Conservation (phyloP, 2,888 invertebrate species). For the Perizoma flavofasciatum region DNA sequence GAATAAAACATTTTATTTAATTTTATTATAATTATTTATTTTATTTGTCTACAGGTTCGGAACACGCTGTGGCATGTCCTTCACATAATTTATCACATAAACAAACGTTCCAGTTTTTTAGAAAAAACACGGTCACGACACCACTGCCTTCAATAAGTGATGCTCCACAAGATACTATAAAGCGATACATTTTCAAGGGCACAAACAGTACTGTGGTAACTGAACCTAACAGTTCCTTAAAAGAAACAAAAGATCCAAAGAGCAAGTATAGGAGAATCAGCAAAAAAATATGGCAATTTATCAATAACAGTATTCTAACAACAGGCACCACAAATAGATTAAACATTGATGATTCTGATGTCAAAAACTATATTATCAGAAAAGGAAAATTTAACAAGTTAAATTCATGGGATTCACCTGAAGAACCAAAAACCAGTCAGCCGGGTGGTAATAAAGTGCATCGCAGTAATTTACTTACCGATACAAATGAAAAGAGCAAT, state of each 20-base stretch:
- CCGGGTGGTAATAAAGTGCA: slow-evolving; percentile 5
- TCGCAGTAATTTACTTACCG: not conserved
- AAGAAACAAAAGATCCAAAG: slow-evolving; percentile 1
- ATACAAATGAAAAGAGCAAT: slow-evolving; percentile 10
- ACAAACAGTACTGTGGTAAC: slow-evolving; percentile 9
- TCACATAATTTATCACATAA: slow-evolving; percentile 15
- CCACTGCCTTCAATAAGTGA: slow-evolving; percentile 8
- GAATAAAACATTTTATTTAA: no score
- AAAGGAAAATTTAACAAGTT: slow-evolving; percentile 3
- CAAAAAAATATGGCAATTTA: slow-evolving; percentile 10
- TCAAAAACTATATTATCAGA: slow-evolving; percentile 6
- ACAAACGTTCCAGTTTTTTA: slow-evolving; percentile 15
- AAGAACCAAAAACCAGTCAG: slow-evolving; percentile 14
- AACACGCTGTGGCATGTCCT: slow-evolving; percentile 12
- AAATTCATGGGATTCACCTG: slow-evolving; percentile 5
- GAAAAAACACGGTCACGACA: slow-evolving; percentile 15
- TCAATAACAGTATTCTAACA: slow-evolving; percentile 3
- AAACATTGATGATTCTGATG: slow-evolving; percentile 3
- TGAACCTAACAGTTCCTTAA: slow-evolving; percentile 13
- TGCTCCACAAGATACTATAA: slow-evolving; percentile 4
- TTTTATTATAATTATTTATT: slow-evolving; percentile 6
- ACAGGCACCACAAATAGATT: not conserved
- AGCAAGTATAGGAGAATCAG: slow-evolving; percentile 7
- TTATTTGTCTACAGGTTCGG: slow-evolving; percentile 29
- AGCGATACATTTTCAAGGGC: slow-evolving; percentile 12